A percentile compares a stretch with the other conserved stretches of the same genome.
These are phyloP conservation scores for Aratinga solstitialis DNA, from an alignment of 2,797 vertebrate genomes.

Conservation along the genomic window DNA sequence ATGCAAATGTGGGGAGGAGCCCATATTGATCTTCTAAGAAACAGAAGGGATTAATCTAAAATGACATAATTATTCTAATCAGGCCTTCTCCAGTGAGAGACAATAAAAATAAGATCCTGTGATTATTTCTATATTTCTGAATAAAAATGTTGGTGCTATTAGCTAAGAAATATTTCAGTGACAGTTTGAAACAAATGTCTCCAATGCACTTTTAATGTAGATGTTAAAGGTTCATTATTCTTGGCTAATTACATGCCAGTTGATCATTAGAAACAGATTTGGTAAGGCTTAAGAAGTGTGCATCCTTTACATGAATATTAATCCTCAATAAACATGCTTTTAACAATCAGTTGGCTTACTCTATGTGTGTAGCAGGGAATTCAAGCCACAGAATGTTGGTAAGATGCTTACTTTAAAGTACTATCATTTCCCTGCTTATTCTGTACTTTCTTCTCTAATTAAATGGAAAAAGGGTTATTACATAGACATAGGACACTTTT, in stretches of 20 bases:
- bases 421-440: not conserved
- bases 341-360: not conserved
- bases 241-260: conserved; percentile 16
- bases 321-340: conserved; percentile 26
- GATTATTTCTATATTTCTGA: conserved; percentile 7
- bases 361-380: not conserved
- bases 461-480: not conserved
- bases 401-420: conserved; percentile 7
- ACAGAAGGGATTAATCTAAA: conserved; percentile 15
- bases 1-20: not conserved
- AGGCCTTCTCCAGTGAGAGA: not conserved
- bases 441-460: not conserved
- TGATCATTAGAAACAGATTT: conserved; percentile 50
- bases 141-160: conserved; percentile 29
- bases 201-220: not conserved
- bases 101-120: not conserved
- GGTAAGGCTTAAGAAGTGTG: not conserved
- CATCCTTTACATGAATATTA: conserved; percentile 10
- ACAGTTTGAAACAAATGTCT: conserved; percentile 29
- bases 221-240: conserved; percentile 37
- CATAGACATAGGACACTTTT: not conserved
- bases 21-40: not conserved
- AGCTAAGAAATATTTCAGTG: conserved; percentile 4
- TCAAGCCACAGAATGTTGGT: not conserved
- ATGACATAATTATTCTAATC: not conserved